Base-by-base conservation (phyloP, 2,113 vertebrate species). In the Upupa epops region DNA sequence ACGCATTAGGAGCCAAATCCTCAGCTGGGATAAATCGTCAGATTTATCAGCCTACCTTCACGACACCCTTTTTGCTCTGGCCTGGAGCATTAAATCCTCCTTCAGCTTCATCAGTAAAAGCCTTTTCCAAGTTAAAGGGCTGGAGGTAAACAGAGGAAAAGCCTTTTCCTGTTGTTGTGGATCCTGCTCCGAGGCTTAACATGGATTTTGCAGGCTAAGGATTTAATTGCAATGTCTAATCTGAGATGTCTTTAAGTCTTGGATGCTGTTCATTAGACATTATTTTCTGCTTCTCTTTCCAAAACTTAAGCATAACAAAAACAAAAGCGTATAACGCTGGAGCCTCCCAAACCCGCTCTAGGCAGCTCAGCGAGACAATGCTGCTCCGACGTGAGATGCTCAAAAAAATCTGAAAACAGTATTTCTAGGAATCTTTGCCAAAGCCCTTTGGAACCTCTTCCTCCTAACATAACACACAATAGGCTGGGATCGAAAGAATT, bases 231-330 rank as follows among this genome's bases (percentile, higher is more conserved):
- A 42, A 32, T 24, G 63, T 80, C 82, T 93, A 65, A 93, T 89
- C 83, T 84, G 82, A 75, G 68, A 69, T 77, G 83, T 79, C 74
- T 89, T 95, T 86, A 85, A 76, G n/a, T 79, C 86, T 89, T 92
- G 83, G 82, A 94, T 76, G 64, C 63, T 59, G 60, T 85, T 95
- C 82, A 52, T 85, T 93, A 76, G 55, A 63, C 66, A 76, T 74
- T n/a, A 86, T 78, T 89, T 84, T 94, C 91, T 96, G 52, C 76
- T 96, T 85, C 90, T 90, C 96, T 94, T 93, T 86, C 83, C 65
- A 88, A 85, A 89, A 63, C 17, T 32, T 91, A 78, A 76, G 56
- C 68, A 82, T 86, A 66, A 63, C 46, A 63, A 73, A 88, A 77
- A 9, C 66, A 94, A 77, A 61, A 32, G 49, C 18, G 25, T 8